Evolutionary conservation across 2,113 vertebrate genomes (phyloP), one percentile per base, ranked within the genome.

Genomic region (Mustela lutreola): DNA sequence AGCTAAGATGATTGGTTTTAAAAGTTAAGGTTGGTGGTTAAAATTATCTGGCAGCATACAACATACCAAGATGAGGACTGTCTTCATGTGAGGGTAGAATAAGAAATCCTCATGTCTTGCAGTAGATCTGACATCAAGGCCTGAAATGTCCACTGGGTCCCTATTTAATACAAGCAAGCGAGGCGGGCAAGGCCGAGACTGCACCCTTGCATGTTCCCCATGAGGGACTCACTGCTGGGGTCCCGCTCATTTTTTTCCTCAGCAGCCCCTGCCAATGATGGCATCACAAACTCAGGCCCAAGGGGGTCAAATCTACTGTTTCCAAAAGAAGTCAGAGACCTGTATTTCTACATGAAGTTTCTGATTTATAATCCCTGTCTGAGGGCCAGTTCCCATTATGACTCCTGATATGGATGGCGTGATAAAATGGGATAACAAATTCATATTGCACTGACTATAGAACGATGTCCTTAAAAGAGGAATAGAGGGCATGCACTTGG

Each of bases 261-360:
- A 86, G 12, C 6, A 75, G 22, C 8, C 19, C 33, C 22, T 91
- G 19, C 19, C 4, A 33, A 21, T 50, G 33, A 18, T 36, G 45
- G 12, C 2, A 39, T 11, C 56, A 48, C 24, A 83, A 50, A 94
- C 24, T n/a, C 28, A 12, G 56, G 73, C 28, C 19, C 48, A 48
- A 18, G 4, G 11, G 71, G 42, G 78, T 31, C 10, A 33, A 79
- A 62, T 33, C n/a, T 81, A 3, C 36, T 39, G 6, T 73, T 70
- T 83, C 39, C 56, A 65, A 95, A 93, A 90, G n/a, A 94, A 90
- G 19, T 21, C 42, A 81, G 63, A 97, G 80, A 97, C 75, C 71
- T 70, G n/a, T 16, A 85, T 62, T 82, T 96, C 65, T 71, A 48
- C 50, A 3, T 89, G 73, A 89, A 26, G 78, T 78, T 86, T 81